A percentile compares a stretch with the other conserved stretches of the same genome.
Conservation (phyloP, 2,113 vertebrate species). For the Myiopsitta monachus region DNA sequence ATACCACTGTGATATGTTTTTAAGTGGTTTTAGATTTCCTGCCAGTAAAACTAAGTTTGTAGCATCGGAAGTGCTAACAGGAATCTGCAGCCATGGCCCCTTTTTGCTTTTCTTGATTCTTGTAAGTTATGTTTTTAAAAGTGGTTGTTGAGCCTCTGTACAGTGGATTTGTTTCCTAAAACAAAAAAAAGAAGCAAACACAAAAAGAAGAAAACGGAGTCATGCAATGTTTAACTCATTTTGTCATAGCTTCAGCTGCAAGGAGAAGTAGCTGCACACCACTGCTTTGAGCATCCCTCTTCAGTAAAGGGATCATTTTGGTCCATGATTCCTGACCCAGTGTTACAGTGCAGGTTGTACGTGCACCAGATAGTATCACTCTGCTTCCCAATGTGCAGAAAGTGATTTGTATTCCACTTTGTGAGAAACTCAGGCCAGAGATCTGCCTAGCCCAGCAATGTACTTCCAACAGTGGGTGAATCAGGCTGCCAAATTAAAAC, state of each 20-base stretch:
- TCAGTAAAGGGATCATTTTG: not conserved
- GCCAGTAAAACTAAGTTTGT: constrained; percentile 4
- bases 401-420: not conserved
- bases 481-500: not conserved
- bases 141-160: constrained; percentile 95
- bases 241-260: not conserved
- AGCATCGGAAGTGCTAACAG: constrained; percentile 48
- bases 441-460: not conserved
- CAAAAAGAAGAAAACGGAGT: not conserved
- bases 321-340: not conserved
- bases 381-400: not conserved
- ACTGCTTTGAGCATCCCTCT: not conserved
- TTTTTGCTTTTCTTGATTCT: constrained; percentile 80
- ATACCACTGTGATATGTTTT: not conserved
- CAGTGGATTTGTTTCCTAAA: constrained; percentile 92
- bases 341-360: fast-evolving
- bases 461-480: fast-evolving
- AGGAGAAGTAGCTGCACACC: not conserved
- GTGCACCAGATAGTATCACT: not conserved
- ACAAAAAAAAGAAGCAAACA: not conserved
- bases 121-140: constrained; percentile 96
- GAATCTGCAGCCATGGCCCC: constrained; percentile 62
- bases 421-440: not conserved
- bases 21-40: constrained; percentile 24
- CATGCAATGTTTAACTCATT: not conserved